A percentile compares a stretch with the other conserved stretches of the same genome.
Evolutionary conservation across 2,113 vertebrate species (phyloP).

Genomic region (Phyllostomus discolor): DNA sequence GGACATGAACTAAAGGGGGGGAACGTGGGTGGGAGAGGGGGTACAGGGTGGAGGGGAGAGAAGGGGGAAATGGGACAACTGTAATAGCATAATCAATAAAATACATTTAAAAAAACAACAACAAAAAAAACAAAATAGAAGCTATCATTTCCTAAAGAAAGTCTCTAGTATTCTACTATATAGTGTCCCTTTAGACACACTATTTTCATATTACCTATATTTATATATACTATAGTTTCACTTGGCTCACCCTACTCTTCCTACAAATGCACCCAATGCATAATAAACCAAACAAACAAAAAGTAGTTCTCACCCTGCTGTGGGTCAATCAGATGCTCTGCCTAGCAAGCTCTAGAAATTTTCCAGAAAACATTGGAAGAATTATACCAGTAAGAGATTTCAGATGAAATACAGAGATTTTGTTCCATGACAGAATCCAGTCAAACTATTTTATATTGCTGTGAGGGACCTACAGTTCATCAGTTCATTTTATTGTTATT

Average conservation of each 20-base stretch:
- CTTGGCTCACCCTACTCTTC: background rate
- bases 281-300: background rate
- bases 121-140: slow-evolving; percentile 36
- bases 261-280: background rate
- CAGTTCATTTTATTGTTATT: background rate
- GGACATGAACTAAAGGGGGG: too few species aligned
- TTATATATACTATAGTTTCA: background rate
- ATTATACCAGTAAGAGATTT: background rate
- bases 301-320: background rate
- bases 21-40: too few species aligned
- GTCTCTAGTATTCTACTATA: background rate
- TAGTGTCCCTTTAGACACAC: background rate
- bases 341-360: background rate
- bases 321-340: background rate
- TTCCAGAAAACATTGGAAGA: background rate
- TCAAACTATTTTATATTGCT: background rate
- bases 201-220: background rate
- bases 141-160: background rate
- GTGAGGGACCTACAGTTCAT: background rate
- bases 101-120: too few species aligned
- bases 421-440: background rate
- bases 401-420: background rate
- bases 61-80: too few species aligned
- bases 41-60: too few species aligned
- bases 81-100: too few species aligned